Base-by-base conservation (phyloP, 1,140 invertebrate genomes). In the Hyles euphorbiae region DNA sequence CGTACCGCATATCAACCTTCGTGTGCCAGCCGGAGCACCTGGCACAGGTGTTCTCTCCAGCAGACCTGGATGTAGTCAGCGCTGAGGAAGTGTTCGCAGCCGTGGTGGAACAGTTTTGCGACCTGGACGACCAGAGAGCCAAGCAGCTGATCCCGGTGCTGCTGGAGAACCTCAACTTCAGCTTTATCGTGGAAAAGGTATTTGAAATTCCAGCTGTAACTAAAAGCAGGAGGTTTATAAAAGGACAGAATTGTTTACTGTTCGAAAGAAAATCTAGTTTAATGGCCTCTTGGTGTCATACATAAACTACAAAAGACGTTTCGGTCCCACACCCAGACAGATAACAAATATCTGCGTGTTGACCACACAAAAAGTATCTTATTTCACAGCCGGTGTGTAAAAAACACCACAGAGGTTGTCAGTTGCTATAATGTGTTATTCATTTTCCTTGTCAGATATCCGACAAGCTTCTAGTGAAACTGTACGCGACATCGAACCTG, bases 81-180 rank as follows among this genome's bases (percentile, higher is more conserved):
- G 46, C 63, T 0, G 81, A 85, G 0, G 82, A 83, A 36, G 68
- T 85, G 0, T 70, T 70, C 32, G 74, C 65, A 0, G 81, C 79
- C 0, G 68, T 81, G 6, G 55, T 65, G 0, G 72, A 81, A 1
- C 77, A 89, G 65, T 81, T 92, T 58, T 92, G 91, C 46, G 78
- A 81, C 3, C 56, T 91, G 8, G 65, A 76, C 9, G 85, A 90
- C 34, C 67, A 80, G 0, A 72, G 76, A 3, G 87, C 82, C 1
- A 81, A 89, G 59, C 79, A 88, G 52, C 76, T 91, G 2, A 43
- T 88, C 1, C 72, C 88, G 0, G 74, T 82, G 34, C 67, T 92
- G 3, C 66, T 91, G 10, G 80, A 88, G 33, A 91, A 91, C 62
- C 53, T 91, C 0, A 90, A 92, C 47, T 91, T 87, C 51, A 85